Percentiles rank a stretch among this genome's conserved stretches.
phyloP scores from a whole-genome alignment of 2,797 vertebrate genomes.

The Ctenopoma multispine region DNA sequence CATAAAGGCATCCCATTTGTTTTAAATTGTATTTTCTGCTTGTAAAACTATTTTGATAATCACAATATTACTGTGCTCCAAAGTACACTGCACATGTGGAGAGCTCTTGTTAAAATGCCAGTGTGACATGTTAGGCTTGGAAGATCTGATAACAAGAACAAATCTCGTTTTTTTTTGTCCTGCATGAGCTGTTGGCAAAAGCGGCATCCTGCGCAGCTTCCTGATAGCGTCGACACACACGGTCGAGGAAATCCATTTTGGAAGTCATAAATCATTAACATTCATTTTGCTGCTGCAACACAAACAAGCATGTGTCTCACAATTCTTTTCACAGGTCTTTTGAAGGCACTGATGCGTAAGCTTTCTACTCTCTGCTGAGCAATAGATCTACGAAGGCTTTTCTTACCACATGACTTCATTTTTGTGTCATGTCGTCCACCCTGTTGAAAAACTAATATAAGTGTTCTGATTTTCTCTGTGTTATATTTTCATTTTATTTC shows the following conservation, averaged over 20 bases:
- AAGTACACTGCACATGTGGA: neutral
- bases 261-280: conserved; percentile 48
- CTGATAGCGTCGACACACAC: conserved; percentile 32
- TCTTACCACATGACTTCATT: conserved; percentile 43
- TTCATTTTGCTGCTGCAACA: conserved; percentile 39
- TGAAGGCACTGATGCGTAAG: conserved; percentile 40
- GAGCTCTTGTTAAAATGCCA: neutral
- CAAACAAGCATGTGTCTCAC: conserved; percentile 42
- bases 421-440: conserved; percentile 34
- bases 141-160: conserved; percentile 35
- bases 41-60: neutral
- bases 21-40: conserved; percentile 1
- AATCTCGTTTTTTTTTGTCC: conserved; percentile 13
- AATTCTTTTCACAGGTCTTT: conserved; percentile 48
- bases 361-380: conserved; percentile 22
- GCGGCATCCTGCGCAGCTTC: conserved; percentile 22
- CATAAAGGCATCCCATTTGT: no score
- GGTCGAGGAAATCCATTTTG: conserved; percentile 39
- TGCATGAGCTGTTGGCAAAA: conserved; percentile 2
- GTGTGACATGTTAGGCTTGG: neutral
- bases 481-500: conserved; percentile 38
- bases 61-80: neutral
- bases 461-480: conserved; percentile 35
- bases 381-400: conserved; percentile 36
- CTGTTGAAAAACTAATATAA: conserved; percentile 31